phyloP scores from a whole-genome alignment of 2,888 invertebrate genomes.

The Ichneumon xanthorius region DNA sequence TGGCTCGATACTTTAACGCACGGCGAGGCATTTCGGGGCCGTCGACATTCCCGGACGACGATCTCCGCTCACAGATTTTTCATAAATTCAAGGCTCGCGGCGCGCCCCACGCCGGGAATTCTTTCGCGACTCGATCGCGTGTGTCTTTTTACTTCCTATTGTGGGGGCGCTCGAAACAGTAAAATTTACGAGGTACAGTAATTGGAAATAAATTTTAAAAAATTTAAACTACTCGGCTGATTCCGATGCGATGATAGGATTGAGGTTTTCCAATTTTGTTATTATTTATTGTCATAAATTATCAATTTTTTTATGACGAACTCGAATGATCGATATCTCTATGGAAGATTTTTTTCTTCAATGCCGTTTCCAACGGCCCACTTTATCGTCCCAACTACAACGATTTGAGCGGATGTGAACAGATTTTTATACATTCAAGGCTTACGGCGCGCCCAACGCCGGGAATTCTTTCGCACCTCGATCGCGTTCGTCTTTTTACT shows the following conservation, averaged over 20 bases:
- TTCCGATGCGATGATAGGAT: no score
- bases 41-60: slow-evolving; percentile 34
- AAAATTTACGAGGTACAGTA: no score
- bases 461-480: not conserved
- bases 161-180: no score
- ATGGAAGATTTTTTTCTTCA: no score
- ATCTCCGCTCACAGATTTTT: slow-evolving; percentile 9
- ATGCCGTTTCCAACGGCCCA: not conserved
- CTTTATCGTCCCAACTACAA: not conserved
- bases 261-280: not conserved
- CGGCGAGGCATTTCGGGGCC: slow-evolving; percentile 37
- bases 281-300: not conserved
- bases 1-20: not conserved
- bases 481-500: not conserved
- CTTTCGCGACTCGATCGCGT: not conserved
- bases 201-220: no score
- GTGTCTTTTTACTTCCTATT: not conserved
- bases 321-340: no score
- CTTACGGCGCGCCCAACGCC: not conserved
- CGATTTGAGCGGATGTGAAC: not conserved
- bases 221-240: no score
- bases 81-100: slow-evolving; percentile 23
- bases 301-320: not conserved
- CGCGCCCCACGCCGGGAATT: slow-evolving; percentile 1
- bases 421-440: slow-evolving; percentile 33